Conservation (phyloP, 1,140 invertebrate genomes). For the Ips nitidus region DNA sequence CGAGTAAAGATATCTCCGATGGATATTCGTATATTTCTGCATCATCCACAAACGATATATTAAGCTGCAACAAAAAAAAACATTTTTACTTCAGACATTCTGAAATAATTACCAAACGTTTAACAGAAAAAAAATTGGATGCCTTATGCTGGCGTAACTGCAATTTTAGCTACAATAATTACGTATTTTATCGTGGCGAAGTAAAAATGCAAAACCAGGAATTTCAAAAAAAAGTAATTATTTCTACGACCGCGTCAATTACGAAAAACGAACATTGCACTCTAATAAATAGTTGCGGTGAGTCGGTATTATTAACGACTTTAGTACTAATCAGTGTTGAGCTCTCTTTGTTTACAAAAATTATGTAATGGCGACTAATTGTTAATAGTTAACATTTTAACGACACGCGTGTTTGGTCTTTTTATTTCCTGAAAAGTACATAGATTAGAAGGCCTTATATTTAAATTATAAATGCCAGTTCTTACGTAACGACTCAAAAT, state of each 20-base stretch:
- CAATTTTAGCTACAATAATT: too few relatives aligned
- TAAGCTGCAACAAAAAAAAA: constrained; percentile 62
- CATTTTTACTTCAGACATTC: neutral
- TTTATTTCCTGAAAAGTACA: too few relatives aligned
- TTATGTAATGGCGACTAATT: neutral
- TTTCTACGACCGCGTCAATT: neutral
- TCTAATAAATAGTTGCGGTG: constrained; percentile 13
- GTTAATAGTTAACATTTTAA: neutral
- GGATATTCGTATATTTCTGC: constrained; percentile 84
- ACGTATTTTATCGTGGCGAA: too few relatives aligned
- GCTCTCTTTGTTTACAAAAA: constrained; percentile 6
- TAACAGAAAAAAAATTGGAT: neutral
- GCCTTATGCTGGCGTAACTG: too few relatives aligned
- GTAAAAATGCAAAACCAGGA: too few relatives aligned
- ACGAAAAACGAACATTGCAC: neutral
- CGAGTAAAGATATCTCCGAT: constrained; percentile 74
- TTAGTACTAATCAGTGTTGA: neutral
- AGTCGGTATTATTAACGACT: constrained; percentile 4
- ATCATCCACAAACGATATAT: constrained; percentile 81
- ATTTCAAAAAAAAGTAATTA: neutral
- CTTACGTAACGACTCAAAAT: too few relatives aligned
- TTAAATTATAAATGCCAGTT: too few relatives aligned
- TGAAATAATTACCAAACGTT: neutral
- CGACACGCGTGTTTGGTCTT: neutral
- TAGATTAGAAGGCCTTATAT: too few relatives aligned